Conservation (phyloP, 2,797 vertebrate species). For the Simalia tracyae region DNA sequence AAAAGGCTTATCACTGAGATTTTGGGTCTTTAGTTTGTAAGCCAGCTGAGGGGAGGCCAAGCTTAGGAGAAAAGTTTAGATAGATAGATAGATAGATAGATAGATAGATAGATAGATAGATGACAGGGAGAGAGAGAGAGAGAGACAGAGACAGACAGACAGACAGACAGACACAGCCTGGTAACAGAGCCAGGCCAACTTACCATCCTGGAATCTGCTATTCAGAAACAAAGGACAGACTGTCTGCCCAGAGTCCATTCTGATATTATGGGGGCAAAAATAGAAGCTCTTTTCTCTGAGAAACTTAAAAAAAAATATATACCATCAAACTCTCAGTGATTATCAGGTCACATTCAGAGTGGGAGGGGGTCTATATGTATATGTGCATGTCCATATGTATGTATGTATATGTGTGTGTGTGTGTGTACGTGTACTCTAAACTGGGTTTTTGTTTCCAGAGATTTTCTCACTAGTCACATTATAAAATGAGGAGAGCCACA, state of each 20-base stretch:
- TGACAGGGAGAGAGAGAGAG: slow-evolving; percentile 39
- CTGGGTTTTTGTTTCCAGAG: slow-evolving; percentile 65
- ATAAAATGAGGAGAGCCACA: slow-evolving; percentile 30
- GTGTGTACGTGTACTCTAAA: slow-evolving; percentile 43
- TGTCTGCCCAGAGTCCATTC: slow-evolving; percentile 79
- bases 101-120: background rate
- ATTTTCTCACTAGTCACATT: slow-evolving; percentile 71
- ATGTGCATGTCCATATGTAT: too few relatives aligned
- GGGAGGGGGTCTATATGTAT: slow-evolving; percentile 42
- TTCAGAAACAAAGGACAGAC: slow-evolving; percentile 82
- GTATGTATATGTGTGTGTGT: too few relatives aligned
- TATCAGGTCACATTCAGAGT: slow-evolving; percentile 62
- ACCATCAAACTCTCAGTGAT: slow-evolving; percentile 68
- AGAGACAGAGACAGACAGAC: slow-evolving; percentile 26
- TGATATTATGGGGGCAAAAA: slow-evolving; percentile 76
- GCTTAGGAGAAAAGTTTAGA: background rate
- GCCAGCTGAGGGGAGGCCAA: slow-evolving; percentile 66
- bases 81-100: slow-evolving; percentile 37
- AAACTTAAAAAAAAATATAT: slow-evolving; percentile 44
- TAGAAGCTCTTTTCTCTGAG: slow-evolving; percentile 78
- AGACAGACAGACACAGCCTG: slow-evolving; percentile 32
- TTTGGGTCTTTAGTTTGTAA: slow-evolving; percentile 65
- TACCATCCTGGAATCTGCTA: slow-evolving; percentile 75
- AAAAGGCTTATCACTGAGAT: slow-evolving; percentile 72
- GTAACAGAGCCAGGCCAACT: slow-evolving; percentile 72